Percentiles rank a stretch among this genome's conserved stretches.
phyloP scores from a whole-genome alignment of 2,113 vertebrate species.

The Proteles cristata region DNA sequence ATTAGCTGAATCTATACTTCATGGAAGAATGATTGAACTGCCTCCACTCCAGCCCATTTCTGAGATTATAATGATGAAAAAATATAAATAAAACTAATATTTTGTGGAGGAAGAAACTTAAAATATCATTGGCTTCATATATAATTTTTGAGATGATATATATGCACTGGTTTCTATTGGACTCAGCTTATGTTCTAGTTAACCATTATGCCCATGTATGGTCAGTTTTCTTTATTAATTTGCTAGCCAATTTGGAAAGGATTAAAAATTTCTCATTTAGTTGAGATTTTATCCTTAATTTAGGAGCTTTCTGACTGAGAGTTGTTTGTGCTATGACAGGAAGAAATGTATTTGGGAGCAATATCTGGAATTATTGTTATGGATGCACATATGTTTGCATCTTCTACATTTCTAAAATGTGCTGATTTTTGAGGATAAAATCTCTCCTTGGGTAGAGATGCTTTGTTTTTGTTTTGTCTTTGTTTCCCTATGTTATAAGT shows the following conservation, averaged over 20 bases:
- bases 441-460: not conserved
- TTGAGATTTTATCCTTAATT: not conserved
- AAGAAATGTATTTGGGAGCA: not conserved
- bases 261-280: not conserved
- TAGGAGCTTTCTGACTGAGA: not conserved
- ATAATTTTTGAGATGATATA: not conserved
- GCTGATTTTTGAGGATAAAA: not conserved
- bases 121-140: not conserved
- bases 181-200: not conserved
- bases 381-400: not conserved
- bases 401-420: not conserved
- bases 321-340: not conserved
- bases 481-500: too few species aligned
- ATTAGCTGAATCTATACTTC: not conserved
- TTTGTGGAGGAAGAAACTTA: not conserved
- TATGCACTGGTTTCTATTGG: not conserved
- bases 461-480: not conserved
- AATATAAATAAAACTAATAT: not conserved
- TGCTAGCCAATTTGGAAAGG: not conserved
- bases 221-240: not conserved
- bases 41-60: not conserved
- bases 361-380: not conserved
- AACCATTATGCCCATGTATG: not conserved
- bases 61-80: not conserved
- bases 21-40: not conserved